These are phyloP conservation scores for Yasuhikotakia modesta DNA, from an alignment of 2,797 vertebrate species.

Conservation along the genomic window DNA sequence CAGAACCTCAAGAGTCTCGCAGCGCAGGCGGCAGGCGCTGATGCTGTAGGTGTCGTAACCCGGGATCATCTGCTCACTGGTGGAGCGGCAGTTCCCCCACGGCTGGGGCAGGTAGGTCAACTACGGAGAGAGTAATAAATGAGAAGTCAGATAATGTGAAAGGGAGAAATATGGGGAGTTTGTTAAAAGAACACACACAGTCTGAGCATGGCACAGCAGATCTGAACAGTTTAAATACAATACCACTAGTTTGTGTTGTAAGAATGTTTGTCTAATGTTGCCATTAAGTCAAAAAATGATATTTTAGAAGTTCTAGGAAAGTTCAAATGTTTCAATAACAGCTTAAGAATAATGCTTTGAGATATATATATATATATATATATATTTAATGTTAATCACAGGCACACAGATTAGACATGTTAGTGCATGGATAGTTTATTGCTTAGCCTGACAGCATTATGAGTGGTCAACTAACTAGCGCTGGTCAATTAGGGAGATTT, in stretches of 20 bases:
- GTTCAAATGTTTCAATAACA: too few relatives aligned
- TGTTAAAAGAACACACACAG: too few relatives aligned
- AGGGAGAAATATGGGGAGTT: too few relatives aligned
- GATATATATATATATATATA: too few relatives aligned
- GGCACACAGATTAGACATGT: neutral
- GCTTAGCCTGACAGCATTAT: neutral
- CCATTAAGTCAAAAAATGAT: too few relatives aligned
- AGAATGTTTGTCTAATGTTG: too few relatives aligned
- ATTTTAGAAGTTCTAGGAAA: too few relatives aligned
- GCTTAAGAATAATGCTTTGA: too few relatives aligned
- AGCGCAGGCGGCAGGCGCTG: constrained; percentile 92
- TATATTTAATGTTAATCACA: neutral
- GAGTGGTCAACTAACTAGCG: neutral
- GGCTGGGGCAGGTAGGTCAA: constrained; percentile 97
- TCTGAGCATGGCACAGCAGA: too few relatives aligned
- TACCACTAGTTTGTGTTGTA: too few relatives aligned
- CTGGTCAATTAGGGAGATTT: neutral
- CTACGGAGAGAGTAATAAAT: constrained; percentile 67
- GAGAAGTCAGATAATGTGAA: neutral
- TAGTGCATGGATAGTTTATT: neutral
- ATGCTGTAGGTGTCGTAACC: constrained; percentile 96
- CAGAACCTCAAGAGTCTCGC: constrained; percentile 90
- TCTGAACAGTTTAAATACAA: too few relatives aligned
- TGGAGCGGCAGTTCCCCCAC: constrained; percentile 94
- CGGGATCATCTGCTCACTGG: constrained; percentile 85